Conservation (phyloP, 2,113 vertebrate species). For the Greenwoodochromis staneri region DNA sequence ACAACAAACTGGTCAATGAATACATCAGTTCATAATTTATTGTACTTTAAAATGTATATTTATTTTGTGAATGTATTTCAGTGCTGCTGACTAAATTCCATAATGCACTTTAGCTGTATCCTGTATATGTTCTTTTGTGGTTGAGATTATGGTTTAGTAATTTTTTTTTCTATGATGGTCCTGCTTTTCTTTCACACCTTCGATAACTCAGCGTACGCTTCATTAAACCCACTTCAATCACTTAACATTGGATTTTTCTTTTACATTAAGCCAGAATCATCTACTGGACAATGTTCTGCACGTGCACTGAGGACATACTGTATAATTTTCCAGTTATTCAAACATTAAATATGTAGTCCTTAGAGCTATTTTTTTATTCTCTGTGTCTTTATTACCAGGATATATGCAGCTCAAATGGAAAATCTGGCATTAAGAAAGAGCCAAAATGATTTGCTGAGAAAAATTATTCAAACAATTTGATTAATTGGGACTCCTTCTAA, state of each 20-base stretch:
- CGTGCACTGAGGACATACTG: conserved; percentile 67
- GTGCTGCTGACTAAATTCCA: conserved; percentile 90
- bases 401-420: background rate
- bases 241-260: conserved; percentile 47
- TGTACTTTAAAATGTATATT: conserved; percentile 86
- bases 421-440: background rate
- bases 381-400: conserved; percentile 13
- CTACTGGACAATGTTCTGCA: conserved; percentile 38
- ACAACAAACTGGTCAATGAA: conserved; percentile 15
- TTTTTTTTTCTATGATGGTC: conserved; percentile 7
- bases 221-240: conserved; percentile 25
- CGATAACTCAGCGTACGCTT: conserved; percentile 51
- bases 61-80: conserved; percentile 94
- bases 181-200: conserved; percentile 21
- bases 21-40: conserved; percentile 80
- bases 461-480: background rate
- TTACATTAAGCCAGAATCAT: conserved; percentile 25
- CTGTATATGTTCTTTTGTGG: conserved; percentile 60
- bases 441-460: background rate
- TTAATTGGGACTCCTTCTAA: background rate
- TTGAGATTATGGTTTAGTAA: conserved; percentile 32
- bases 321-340: conserved; percentile 59
- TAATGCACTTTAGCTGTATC: conserved; percentile 88
- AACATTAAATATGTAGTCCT: conserved; percentile 58
- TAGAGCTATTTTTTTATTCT: conserved; percentile 7